These are phyloP conservation scores for Anthrax anthrax DNA, from an alignment of 2,888 invertebrate genomes.

Conservation along the genomic window DNA sequence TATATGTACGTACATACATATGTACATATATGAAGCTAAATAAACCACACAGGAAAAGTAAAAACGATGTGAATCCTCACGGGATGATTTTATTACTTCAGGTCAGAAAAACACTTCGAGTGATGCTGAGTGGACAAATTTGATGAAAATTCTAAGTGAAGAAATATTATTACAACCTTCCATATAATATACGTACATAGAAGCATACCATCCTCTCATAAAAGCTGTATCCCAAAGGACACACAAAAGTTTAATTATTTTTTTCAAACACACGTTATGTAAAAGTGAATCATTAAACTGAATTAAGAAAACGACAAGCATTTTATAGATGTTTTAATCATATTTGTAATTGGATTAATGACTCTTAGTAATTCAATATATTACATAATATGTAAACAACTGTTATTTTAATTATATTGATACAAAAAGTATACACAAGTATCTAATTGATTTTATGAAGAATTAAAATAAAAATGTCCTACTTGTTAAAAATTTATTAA, in stretches of 20 bases:
- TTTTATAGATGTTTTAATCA: not conserved
- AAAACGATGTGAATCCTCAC: not conserved
- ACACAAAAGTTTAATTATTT: conserved; percentile 14
- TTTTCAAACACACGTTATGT: conserved; percentile 1
- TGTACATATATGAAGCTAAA: not conserved
- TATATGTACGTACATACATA: too few relatives aligned
- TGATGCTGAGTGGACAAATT: conserved; percentile 14
- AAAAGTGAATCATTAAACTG: conserved; percentile 9
- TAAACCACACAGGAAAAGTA: not conserved
- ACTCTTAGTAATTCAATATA: not conserved
- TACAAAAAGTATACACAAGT: too few relatives aligned
- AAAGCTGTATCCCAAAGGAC: conserved; percentile 10
- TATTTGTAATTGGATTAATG: too few relatives aligned
- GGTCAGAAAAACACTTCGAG: conserved; percentile 13
- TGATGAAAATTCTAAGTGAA: conserved; percentile 11
- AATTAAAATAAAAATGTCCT: too few relatives aligned
- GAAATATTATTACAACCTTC: conserved; percentile 10
- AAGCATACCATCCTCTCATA: not conserved
- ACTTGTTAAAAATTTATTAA: too few relatives aligned
- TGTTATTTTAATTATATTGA: too few relatives aligned
- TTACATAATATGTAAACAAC: too few relatives aligned
- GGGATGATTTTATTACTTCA: conserved; percentile 14
- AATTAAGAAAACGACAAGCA: conserved; percentile 4
- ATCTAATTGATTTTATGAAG: too few relatives aligned
- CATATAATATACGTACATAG: not conserved